These are phyloP conservation scores for Caenorhabditis parvicauda DNA, from an alignment of 2,888 invertebrate species.

Conservation along the genomic window DNA sequence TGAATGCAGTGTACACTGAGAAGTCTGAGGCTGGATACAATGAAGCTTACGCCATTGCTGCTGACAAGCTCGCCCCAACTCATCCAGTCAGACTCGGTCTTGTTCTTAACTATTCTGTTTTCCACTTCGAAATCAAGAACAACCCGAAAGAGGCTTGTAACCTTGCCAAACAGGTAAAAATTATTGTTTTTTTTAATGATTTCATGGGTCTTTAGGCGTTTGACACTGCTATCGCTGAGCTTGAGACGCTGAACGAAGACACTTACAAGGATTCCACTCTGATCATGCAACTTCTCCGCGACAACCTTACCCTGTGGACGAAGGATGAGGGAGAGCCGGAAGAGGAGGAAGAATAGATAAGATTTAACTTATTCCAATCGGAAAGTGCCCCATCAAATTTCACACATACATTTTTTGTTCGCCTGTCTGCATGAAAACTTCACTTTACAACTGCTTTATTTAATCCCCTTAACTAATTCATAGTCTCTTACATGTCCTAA, in stretches of 20 bases:
- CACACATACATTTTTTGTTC: no score
- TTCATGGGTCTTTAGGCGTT: slow-evolving; percentile 75
- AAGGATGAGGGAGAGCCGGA: slow-evolving; percentile 20
- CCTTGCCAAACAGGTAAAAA: slow-evolving; percentile 98
- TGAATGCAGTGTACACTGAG: not conserved
- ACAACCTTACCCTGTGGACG: slow-evolving; percentile 44
- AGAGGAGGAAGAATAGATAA: slow-evolving; percentile 9
- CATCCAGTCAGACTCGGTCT: slow-evolving; percentile 97
- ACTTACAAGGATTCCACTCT: slow-evolving; percentile 99
- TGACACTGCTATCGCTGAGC: slow-evolving; percentile 98
- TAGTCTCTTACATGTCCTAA: no score
- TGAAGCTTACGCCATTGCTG: slow-evolving; percentile 95
- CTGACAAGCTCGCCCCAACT: slow-evolving; percentile 96
- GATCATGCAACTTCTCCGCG: slow-evolving; percentile 92
- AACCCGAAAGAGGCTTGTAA: slow-evolving; percentile 97
- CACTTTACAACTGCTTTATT: no score
- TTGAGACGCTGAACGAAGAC: slow-evolving; percentile 98
- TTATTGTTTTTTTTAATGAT: slow-evolving; percentile 4
- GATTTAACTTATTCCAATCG: no score
- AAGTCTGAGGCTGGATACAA: no score
- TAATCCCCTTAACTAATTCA: no score
- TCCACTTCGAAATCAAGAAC: slow-evolving; percentile 99
- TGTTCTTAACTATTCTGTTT: slow-evolving; percentile 99
- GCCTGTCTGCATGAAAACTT: no score
- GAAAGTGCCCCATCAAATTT: no score